Conservation (phyloP, 2,888 invertebrate genomes). For the Arctia plantaginis region DNA sequence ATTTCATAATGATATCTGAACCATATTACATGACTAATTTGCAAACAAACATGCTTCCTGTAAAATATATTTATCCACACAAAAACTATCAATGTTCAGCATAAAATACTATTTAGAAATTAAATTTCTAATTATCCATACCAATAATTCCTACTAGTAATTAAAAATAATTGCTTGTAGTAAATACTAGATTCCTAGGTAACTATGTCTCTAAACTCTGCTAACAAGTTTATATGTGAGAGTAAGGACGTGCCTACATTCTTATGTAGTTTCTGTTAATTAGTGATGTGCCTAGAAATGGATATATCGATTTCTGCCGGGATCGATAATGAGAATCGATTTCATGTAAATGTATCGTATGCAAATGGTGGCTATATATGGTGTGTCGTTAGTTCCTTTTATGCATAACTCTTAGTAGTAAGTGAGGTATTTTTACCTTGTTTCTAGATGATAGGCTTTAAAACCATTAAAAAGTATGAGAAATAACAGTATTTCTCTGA, state of each 20-base stretch:
- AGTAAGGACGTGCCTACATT: constrained; percentile 55
- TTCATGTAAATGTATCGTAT: constrained; percentile 17
- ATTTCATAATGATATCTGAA: no score
- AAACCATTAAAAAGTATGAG: no score
- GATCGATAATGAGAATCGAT: constrained; percentile 22
- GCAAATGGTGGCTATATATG: constrained; percentile 15
- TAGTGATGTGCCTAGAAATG: constrained; percentile 21
- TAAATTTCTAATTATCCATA: not conserved
- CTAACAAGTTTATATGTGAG: constrained; percentile 59
- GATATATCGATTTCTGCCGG: constrained; percentile 14
- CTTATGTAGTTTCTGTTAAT: constrained; percentile 51
- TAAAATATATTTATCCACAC: not conserved
- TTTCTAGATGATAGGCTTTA: constrained; percentile 2
- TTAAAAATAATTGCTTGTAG: constrained; percentile 50
- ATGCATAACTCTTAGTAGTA: not conserved
- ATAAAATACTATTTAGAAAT: not conserved
- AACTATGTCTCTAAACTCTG: constrained; percentile 44
- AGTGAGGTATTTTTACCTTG: constrained; percentile 1
- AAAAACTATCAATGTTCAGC: not conserved
- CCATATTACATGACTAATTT: no score
- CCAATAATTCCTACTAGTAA: constrained; percentile 26
- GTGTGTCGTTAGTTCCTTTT: constrained; percentile 1
- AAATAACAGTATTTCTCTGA: not conserved
- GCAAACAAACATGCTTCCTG: not conserved
- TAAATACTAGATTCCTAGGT: constrained; percentile 43